These are phyloP conservation scores for Danio rerio DNA, from an alignment of 2,113 vertebrate species.

Conservation along the genomic window DNA sequence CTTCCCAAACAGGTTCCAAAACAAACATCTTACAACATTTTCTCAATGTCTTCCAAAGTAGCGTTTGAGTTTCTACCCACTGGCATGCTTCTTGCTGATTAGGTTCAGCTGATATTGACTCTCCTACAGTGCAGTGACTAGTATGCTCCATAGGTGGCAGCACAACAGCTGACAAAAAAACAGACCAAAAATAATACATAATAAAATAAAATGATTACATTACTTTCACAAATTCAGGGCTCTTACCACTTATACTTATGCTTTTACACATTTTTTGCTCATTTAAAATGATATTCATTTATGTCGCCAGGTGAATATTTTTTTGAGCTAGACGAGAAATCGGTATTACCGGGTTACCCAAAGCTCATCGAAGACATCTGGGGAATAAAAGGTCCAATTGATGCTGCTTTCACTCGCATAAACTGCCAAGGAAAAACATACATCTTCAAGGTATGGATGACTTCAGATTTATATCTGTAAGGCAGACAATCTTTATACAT, in stretches of 20 bases:
- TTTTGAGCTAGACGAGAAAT: constrained; percentile 86
- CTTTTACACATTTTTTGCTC: not conserved
- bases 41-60: no score
- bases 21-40: no score
- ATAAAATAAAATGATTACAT: no score
- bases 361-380: constrained; percentile 91
- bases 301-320: constrained; percentile 82
- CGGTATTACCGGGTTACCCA: constrained; percentile 85
- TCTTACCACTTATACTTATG: not conserved
- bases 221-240: no score
- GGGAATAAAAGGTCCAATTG: constrained; percentile 91
- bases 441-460: constrained; percentile 86
- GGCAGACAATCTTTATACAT: not conserved
- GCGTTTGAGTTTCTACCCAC: no score
- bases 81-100: no score
- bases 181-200: no score
- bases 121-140: no score
- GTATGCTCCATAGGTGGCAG: no score
- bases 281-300: constrained; percentile 20
- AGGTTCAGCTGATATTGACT: no score
- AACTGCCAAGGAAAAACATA: constrained; percentile 98
- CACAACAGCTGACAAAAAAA: no score
- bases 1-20: no score
- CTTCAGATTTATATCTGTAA: not conserved
- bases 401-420: constrained; percentile 93